Percentiles rank a stretch among this genome's conserved stretches.
Conservation (phyloP, 2,888 invertebrate species). For the Kryphioiulus occultus region DNA sequence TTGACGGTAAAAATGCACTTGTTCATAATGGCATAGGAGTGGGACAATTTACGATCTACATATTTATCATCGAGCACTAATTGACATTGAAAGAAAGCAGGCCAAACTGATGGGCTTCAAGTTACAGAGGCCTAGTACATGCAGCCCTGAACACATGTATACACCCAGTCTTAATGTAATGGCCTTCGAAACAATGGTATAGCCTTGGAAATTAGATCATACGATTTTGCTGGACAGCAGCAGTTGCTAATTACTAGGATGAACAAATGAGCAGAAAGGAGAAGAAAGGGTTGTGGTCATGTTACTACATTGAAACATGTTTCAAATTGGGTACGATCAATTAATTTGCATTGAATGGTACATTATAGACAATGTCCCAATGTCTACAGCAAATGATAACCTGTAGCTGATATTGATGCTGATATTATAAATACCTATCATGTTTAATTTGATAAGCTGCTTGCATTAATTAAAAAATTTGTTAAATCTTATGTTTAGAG, state of each 20-base stretch:
- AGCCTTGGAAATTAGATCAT: slow-evolving; percentile 4
- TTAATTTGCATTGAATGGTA: too few relatives aligned
- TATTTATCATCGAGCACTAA: background rate
- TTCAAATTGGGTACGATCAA: too few relatives aligned
- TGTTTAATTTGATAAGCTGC: too few relatives aligned
- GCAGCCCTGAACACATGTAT: background rate
- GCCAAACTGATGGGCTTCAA: background rate
- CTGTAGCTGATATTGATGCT: too few relatives aligned
- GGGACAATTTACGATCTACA: background rate
- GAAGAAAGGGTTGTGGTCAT: too few relatives aligned
- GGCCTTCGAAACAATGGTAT: background rate
- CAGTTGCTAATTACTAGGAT: background rate
- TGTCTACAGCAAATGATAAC: too few relatives aligned
- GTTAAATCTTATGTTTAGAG: too few relatives aligned
- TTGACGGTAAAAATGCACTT: background rate
- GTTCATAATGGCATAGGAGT: background rate
- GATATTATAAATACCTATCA: too few relatives aligned
- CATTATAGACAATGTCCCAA: too few relatives aligned
- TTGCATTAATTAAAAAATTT: too few relatives aligned
- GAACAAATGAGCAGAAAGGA: background rate
- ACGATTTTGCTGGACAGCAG: background rate
- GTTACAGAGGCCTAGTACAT: slow-evolving; percentile 2
- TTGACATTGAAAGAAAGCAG: background rate
- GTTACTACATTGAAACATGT: too few relatives aligned
- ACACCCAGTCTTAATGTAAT: background rate